Conservation (phyloP, 2,113 vertebrate species). For the Numida meleagris region DNA sequence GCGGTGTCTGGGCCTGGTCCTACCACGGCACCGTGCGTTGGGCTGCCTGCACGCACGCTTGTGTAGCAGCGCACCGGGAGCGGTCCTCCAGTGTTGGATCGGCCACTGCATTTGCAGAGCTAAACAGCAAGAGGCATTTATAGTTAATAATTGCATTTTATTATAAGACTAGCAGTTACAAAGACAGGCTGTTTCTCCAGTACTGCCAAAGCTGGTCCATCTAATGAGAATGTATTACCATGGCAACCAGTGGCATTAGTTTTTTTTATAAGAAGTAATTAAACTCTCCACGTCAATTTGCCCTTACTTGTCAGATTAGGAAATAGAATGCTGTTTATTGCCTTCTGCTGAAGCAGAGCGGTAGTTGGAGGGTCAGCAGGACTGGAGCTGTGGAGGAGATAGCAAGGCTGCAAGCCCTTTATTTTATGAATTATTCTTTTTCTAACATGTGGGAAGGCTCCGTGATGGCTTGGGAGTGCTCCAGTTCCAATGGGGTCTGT, state of each 20-base stretch:
- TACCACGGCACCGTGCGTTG: background rate
- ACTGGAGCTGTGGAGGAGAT: background rate
- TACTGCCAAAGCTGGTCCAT: background rate
- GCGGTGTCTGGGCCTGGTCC: background rate
- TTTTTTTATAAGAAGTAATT: conserved; percentile 8
- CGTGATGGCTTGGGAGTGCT: background rate
- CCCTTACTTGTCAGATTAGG: conserved; percentile 41
- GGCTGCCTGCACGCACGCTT: background rate
- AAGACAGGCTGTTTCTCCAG: conserved; percentile 34
- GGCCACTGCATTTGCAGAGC: background rate
- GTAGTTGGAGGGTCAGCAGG: background rate
- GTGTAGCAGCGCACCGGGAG: background rate
- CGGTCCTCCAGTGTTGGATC: background rate
- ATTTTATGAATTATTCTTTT: background rate
- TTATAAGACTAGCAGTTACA: conserved; percentile 2
- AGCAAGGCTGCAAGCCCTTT: background rate
- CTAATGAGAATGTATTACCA: conserved; percentile 29
- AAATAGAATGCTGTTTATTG: conserved; percentile 41
- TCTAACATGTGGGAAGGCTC: background rate
- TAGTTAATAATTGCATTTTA: conserved; percentile 26
- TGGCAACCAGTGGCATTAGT: conserved; percentile 21
- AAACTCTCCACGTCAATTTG: conserved; percentile 57
- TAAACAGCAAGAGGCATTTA: conserved; percentile 6
- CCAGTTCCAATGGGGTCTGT: background rate
- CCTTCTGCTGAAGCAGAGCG: background rate